Percentiles rank a stretch among this genome's conserved stretches.
These are phyloP conservation scores for Apamea crenata DNA, from an alignment of 2,888 invertebrate genomes.

Conservation along the genomic window DNA sequence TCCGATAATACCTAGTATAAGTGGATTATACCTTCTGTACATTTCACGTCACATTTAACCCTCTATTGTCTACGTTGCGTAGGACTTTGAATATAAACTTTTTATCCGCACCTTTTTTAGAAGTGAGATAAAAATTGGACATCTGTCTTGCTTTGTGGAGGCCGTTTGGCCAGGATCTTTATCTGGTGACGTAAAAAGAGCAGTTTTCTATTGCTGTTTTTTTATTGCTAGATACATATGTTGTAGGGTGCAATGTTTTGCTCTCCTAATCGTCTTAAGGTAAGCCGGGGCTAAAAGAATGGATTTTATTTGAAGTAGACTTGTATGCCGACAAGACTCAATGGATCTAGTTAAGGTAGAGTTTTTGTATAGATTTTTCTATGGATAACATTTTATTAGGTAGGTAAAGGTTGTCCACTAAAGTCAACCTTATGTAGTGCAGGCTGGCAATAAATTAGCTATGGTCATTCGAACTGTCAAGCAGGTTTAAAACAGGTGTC, in stretches of 20 bases:
- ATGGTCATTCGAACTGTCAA: neutral
- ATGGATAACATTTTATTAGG: neutral
- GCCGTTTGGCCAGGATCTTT: conserved; percentile 74
- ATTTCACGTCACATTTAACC: conserved; percentile 89
- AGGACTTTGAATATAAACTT: conserved; percentile 83
- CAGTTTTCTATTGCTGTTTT: conserved; percentile 68
- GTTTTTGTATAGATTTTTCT: conserved; percentile 26
- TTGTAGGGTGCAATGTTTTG: conserved; percentile 58
- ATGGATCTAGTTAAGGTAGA: neutral
- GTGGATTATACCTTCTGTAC: conserved; percentile 87
- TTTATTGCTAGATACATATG: conserved; percentile 53
- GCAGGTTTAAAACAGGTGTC: neutral
- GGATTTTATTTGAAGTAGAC: conserved; percentile 47
- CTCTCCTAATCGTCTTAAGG: conserved; percentile 65
- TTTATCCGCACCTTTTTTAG: conserved; percentile 77
- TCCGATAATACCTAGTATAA: conserved; percentile 78
- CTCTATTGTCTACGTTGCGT: conserved; percentile 85
- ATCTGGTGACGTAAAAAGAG: conserved; percentile 78
- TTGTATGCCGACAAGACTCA: conserved; percentile 34
- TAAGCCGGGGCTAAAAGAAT: conserved; percentile 55
- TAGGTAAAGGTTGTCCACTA: neutral
- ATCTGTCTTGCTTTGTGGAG: conserved; percentile 86
- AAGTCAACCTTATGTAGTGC: neutral
- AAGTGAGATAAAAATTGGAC: conserved; percentile 80
- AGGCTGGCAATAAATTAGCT: neutral